phyloP scores from a whole-genome alignment of 2,113 vertebrate genomes.

The Pelvicachromis taeniatus region DNA sequence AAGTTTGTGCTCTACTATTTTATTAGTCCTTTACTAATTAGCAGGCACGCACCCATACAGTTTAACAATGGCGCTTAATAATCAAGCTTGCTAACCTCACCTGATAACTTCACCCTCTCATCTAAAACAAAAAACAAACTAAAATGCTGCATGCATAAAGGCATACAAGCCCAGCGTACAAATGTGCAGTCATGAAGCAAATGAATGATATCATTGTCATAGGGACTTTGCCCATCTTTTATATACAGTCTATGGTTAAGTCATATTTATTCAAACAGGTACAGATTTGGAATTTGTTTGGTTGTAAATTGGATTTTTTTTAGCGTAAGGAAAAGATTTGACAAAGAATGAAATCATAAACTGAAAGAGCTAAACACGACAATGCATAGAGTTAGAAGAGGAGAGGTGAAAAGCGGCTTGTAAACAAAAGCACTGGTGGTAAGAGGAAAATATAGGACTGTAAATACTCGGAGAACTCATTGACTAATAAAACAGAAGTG shows the following conservation, averaged over 20 bases:
- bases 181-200: rapidly evolving
- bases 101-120: not conserved
- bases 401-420: not conserved
- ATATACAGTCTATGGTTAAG: not conserved
- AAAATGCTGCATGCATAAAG: no score
- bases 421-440: not conserved
- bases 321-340: not conserved
- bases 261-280: not conserved
- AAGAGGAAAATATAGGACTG: not conserved
- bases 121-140: rapidly evolving
- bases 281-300: not conserved
- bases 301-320: not conserved
- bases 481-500: not conserved
- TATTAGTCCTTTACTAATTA: not conserved
- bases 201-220: not conserved
- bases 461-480: not conserved
- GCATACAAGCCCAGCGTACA: no score
- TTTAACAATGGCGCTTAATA: not conserved
- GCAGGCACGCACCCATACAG: not conserved
- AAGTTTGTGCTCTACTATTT: not conserved
- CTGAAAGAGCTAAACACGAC: not conserved
- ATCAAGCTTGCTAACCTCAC: not conserved
- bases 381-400: not conserved
- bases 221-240: not conserved
- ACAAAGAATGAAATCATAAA: not conserved